Evolutionary conservation across 1,140 invertebrate genomes (phyloP).

Genomic region (Lithobius niger): DNA sequence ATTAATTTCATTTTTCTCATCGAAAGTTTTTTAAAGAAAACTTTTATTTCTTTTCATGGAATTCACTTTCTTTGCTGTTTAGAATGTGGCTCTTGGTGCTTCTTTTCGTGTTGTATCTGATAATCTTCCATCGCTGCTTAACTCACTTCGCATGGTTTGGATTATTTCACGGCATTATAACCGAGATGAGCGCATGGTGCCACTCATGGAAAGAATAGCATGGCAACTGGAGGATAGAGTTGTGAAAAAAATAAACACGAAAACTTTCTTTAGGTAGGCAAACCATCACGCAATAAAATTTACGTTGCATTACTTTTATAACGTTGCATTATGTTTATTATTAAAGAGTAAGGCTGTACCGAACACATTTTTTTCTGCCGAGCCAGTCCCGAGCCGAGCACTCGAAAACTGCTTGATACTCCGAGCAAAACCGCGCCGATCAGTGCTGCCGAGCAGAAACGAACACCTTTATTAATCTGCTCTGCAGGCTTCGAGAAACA

Average conservation of each 20-base stretch:
- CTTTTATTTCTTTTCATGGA: not conserved
- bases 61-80: slow-evolving; percentile 17
- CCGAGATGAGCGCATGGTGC: slow-evolving; percentile 56
- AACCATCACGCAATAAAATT: too few relatives aligned
- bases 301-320: too few relatives aligned
- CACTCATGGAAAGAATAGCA: slow-evolving; percentile 61
- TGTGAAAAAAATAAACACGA: slow-evolving; percentile 50
- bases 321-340: too few relatives aligned
- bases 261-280: slow-evolving; percentile 50
- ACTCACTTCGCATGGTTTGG: slow-evolving; percentile 71
- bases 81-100: slow-evolving; percentile 55
- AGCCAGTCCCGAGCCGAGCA: too few relatives aligned
- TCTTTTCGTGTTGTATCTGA: slow-evolving; percentile 54
- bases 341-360: too few relatives aligned
- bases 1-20: not conserved
- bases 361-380: too few relatives aligned
- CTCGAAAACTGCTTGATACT: too few relatives aligned
- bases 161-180: slow-evolving; percentile 58
- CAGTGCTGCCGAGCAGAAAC: too few relatives aligned
- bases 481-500: too few relatives aligned
- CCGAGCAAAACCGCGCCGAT: too few relatives aligned
- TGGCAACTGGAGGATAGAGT: slow-evolving; percentile 63
- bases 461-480: too few relatives aligned
- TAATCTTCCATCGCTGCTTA: slow-evolving; percentile 59
- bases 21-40: slow-evolving; percentile 8